These are phyloP conservation scores for Plecturocebus donacophilus DNA, from an alignment of 2,113 vertebrate species.

Conservation along the genomic window DNA sequence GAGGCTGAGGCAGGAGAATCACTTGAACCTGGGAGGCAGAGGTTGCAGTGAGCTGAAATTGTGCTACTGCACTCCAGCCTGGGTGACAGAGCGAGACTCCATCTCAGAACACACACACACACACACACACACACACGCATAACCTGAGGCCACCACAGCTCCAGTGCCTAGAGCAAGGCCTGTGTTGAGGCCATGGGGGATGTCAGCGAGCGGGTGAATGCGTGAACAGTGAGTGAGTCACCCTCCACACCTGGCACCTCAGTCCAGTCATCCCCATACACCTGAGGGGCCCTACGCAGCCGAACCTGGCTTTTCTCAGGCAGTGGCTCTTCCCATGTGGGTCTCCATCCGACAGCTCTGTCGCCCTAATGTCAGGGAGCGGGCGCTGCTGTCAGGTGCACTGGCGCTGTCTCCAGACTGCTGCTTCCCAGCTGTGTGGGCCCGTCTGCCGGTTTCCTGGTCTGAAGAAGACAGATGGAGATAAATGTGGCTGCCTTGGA, in stretches of 20 bases:
- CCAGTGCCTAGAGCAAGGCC: neutral
- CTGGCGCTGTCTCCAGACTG: neutral
- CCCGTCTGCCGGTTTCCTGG: neutral
- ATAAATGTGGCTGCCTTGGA: accelerated
- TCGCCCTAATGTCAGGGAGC: no score
- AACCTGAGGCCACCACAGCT: no score
- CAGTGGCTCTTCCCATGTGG: neutral
- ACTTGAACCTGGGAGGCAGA: no score
- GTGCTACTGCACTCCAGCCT: no score
- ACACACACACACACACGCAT: no score
- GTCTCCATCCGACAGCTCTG: neutral
- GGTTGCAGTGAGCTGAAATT: no score
- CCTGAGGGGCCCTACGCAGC: accelerated
- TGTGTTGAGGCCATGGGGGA: accelerated
- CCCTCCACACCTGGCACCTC: neutral
- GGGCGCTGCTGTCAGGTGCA: accelerated
- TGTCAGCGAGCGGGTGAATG: accelerated
- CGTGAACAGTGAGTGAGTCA: accelerated
- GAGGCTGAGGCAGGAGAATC: no score
- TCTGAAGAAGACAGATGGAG: neutral
- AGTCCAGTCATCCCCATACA: accelerated
- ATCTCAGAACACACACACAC: no score
- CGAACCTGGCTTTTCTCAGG: neutral
- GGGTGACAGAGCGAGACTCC: no score
- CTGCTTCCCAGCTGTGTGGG: no score